Evolutionary conservation across 2,797 vertebrate species (phyloP), one percentile per base, ranked within the genome.

Genomic region (Taeniopygia guttata): DNA sequence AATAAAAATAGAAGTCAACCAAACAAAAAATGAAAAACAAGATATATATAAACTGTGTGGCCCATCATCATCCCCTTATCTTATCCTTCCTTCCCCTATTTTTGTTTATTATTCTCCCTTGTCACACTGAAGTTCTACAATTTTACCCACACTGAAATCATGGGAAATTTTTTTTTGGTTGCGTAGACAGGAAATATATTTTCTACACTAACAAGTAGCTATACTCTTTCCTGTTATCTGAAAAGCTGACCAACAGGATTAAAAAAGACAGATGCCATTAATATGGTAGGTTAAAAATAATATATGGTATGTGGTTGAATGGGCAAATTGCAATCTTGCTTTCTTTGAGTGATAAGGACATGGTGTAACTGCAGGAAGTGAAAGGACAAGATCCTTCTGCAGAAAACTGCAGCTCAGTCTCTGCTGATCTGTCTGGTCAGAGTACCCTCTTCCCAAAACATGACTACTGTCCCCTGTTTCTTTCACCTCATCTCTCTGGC

Each of bases 81-180:
- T 51, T 69, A 29, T 81, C 26, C 32, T 90, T 84, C 60, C 66
- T 89, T 84, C 43, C 27, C 6, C 46, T 84, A 45, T 70, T 87
- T 91, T 79, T 81, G 25, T 95, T 91, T 87, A 66, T 92, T 92
- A 63, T 85, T 82, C 48, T 91, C 4, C 8, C 34, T 79, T 82
- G 45, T 84, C 56, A 82, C 70, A 55, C 3, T 30, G 36, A 76
- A 10, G 40, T 59, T 88, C 62, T 79, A 76, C 84, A 90, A 69
- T 64, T 76, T 81, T 81, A 69, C 55, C 7, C 62, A 58, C 36
- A 43, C 7, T 42, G 36, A 94, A 88, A 34, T 64, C 32, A 87
- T 86, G 77, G 88, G 80, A 94, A 93, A 75, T 40, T 56, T 43
- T 10, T 30, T 66, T 85, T 13, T 48, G 0, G 21, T 45, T 75